phyloP scores from a whole-genome alignment of 2,797 vertebrate genomes.

The Hemitrygon akajei region DNA sequence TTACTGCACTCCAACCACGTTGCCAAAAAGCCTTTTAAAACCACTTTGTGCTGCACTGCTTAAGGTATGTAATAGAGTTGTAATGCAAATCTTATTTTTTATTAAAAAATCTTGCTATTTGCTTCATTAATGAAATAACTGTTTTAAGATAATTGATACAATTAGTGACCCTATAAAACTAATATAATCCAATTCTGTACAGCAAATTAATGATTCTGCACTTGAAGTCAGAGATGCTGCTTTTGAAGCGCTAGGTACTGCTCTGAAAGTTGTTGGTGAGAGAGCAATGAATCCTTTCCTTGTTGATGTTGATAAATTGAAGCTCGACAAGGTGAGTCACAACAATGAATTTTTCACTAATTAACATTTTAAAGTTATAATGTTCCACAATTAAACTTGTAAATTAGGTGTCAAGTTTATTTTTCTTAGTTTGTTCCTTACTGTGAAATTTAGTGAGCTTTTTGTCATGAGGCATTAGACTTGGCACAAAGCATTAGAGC shows the following conservation, averaged over 20 bases:
- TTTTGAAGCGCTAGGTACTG: slow-evolving; percentile 89
- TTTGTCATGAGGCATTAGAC: no score
- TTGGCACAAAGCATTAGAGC: no score
- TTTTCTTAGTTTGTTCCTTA: neutral
- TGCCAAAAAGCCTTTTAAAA: slow-evolving; percentile 87
- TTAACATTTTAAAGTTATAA: neutral
- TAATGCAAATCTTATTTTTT: neutral
- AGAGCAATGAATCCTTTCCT: slow-evolving; percentile 91
- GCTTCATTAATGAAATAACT: neutral
- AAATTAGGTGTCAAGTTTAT: neutral
- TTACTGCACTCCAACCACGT: slow-evolving; percentile 77
- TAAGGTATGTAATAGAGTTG: slow-evolving; percentile 66
- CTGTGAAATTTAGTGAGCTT: neutral
- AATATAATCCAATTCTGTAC: slow-evolving; percentile 38
- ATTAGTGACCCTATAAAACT: neutral
- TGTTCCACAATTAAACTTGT: neutral
- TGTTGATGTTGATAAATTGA: slow-evolving; percentile 87
- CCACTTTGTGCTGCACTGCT: slow-evolving; percentile 86
- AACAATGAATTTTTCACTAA: neutral
- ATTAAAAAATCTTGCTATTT: neutral
- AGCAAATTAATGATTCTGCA: slow-evolving; percentile 97
- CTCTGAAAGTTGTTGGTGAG: slow-evolving; percentile 92
- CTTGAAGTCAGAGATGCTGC: slow-evolving; percentile 92
- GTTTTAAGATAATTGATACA: neutral
- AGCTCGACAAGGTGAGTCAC: slow-evolving; percentile 80